Conservation (phyloP, 2,797 vertebrate genomes). For the Monodelphis domestica region DNA sequence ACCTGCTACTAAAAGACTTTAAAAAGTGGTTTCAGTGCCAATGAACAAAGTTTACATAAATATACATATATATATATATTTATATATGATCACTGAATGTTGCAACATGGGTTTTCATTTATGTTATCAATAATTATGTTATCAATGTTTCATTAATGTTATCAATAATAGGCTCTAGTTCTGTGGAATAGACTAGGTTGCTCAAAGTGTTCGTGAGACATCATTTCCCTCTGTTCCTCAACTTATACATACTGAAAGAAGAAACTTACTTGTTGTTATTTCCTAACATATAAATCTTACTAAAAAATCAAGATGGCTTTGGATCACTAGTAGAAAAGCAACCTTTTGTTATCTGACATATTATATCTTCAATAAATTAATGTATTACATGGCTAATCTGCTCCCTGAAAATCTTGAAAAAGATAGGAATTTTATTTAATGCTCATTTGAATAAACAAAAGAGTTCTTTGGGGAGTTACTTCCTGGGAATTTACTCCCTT, state of each 20-base stretch:
- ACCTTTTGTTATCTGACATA: constrained; percentile 21
- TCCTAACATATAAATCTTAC: constrained; percentile 32
- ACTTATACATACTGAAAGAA: constrained; percentile 19
- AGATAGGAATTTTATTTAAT: constrained; percentile 64
- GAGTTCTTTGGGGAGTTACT: constrained; percentile 12
- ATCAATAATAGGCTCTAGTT: not conserved
- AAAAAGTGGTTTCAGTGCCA: not conserved
- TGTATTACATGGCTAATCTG: constrained; percentile 36
- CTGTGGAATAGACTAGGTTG: not conserved
- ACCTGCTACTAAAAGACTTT: not conserved
- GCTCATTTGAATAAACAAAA: constrained; percentile 52
- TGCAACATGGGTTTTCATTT: too few relatives aligned
- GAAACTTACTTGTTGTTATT: not conserved
- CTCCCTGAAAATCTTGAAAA: constrained; percentile 59
- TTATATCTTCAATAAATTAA: constrained; percentile 52
- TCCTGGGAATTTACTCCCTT: constrained; percentile 46
- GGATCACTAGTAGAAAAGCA: constrained; percentile 26
- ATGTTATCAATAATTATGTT: not conserved
- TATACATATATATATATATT: too few relatives aligned
- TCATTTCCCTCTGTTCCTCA: constrained; percentile 48
- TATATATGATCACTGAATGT: too few relatives aligned
- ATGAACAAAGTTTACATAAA: not conserved
- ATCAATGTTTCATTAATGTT: not conserved
- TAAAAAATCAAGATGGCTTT: constrained; percentile 5
- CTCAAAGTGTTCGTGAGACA: constrained; percentile 34